Evolutionary conservation across 2,888 invertebrate species (phyloP), one percentile per base, ranked within the genome.

Genomic region (Ochlodes sylvanus): DNA sequence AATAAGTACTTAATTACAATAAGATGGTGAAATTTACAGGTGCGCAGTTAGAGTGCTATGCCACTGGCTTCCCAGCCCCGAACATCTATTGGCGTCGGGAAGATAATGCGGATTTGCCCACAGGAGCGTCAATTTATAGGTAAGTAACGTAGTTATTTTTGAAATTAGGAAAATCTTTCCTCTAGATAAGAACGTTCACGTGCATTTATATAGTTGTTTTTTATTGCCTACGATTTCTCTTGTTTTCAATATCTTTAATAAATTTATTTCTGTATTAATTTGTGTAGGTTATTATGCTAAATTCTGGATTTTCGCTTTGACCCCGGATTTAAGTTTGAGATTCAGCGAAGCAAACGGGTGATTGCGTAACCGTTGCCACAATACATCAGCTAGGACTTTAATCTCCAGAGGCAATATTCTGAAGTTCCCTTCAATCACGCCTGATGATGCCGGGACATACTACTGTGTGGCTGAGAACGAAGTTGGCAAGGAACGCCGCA

Each of bases 401-500:
- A n/a, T 27, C 68, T 76, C 0, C 88, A 96, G 97, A 71, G 98
- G 98, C 14, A 97, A 97, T 79, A 94, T 95, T 19, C 85, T 98
- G 70, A 97, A 96, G 82, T 97, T 98, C 69, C 90, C 95, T 4
- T 88, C 95, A 0, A 96, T 98, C 0, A 96, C 95, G 73, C 98
- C 98, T 82, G 98, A 98, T 80, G 98, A 98, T 84, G 94, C 98
- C 58, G 98, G 98, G 14, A 98, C 98, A 0, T 98, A 98, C 85
- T 98, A 98, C 82, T 98, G 98, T 78, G 98, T 98, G 0, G 98
- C 98, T 7, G 98, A 98, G 80, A 98, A 98, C 77, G 97, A 97
- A 1, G 98, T 98, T 0, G 98, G 98, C 38, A 96, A 96, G 75
- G 98, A 98, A 0, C 96, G 97, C 3, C 92, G 97, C 34, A 94